A percentile compares a stretch with the other conserved stretches of the same genome.
These are phyloP conservation scores for Protaetia brevitarsis DNA, from an alignment of 1,140 invertebrate genomes.

Conservation along the genomic window DNA sequence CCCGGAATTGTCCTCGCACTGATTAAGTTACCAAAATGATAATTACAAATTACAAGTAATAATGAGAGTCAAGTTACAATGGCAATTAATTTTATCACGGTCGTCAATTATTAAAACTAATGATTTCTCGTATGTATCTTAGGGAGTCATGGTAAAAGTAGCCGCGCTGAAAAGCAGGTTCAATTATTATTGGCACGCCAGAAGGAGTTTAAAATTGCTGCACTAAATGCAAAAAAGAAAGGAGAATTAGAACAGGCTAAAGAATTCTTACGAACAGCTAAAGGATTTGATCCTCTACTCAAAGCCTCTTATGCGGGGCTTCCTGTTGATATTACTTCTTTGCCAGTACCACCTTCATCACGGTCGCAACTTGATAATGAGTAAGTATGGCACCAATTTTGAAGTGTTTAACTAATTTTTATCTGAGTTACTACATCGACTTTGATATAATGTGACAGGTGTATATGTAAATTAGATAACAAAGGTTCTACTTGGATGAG, in stretches of 20 bases:
- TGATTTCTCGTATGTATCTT: background rate
- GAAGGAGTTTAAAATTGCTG: constrained; percentile 81
- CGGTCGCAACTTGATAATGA: constrained; percentile 66
- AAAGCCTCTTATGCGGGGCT: constrained; percentile 81
- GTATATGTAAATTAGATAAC: too few species aligned
- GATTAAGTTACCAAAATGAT: too few species aligned
- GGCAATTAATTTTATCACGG: background rate
- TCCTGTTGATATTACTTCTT: constrained; percentile 83
- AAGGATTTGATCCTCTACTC: constrained; percentile 89
- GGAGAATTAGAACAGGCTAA: constrained; percentile 85
- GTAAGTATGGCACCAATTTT: constrained; percentile 42
- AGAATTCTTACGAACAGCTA: constrained; percentile 83
- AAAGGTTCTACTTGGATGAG: too few species aligned
- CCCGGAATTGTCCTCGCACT: too few species aligned
- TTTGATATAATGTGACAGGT: too few species aligned
- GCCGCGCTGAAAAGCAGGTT: constrained; percentile 76
- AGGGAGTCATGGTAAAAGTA: constrained; percentile 52
- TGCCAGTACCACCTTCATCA: constrained; percentile 78
- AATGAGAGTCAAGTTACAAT: too few species aligned
- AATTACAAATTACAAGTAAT: too few species aligned
- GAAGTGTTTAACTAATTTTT: background rate
- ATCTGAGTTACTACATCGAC: too few species aligned
- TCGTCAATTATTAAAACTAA: background rate
- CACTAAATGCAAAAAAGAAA: constrained; percentile 82
- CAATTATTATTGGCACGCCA: constrained; percentile 72